These are phyloP conservation scores for Tanytarsus gracilentus DNA, from an alignment of 2,888 invertebrate species.

Conservation along the genomic window DNA sequence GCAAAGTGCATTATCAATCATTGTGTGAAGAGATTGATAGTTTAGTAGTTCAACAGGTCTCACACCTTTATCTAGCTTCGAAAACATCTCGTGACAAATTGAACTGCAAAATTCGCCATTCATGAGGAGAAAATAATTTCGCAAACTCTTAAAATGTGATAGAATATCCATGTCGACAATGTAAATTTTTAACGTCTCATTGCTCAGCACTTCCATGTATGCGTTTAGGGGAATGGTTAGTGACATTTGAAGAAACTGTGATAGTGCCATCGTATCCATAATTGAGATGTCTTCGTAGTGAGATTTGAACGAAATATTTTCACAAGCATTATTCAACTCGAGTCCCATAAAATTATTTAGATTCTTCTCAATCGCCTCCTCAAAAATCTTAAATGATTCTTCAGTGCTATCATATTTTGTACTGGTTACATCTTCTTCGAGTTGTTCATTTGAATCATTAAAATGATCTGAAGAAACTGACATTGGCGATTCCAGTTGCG, in stretches of 20 bases:
- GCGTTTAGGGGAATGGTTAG: slow-evolving; percentile 58
- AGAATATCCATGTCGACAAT: slow-evolving; percentile 53
- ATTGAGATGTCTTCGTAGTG: slow-evolving; percentile 30
- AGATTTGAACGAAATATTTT: not conserved
- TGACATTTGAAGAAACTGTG: slow-evolving; percentile 56
- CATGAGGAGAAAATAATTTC: slow-evolving; percentile 68
- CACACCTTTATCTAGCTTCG: slow-evolving; percentile 54
- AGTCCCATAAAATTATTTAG: slow-evolving; percentile 6
- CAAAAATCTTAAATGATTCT: slow-evolving; percentile 12
- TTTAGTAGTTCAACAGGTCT: slow-evolving; percentile 60
- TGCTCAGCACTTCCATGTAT: slow-evolving; percentile 61
- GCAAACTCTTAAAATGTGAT: slow-evolving; percentile 61
- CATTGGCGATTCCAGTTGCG: slow-evolving; percentile 33
- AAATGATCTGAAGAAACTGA: slow-evolving; percentile 35
- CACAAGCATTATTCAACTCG: not conserved
- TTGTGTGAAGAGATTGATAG: slow-evolving; percentile 56
- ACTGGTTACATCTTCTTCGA: not conserved
- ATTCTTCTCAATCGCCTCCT: slow-evolving; percentile 17
- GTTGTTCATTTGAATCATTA: slow-evolving; percentile 6
- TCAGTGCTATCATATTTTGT: slow-evolving; percentile 1
- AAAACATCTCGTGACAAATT: slow-evolving; percentile 60
- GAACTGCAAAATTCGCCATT: slow-evolving; percentile 70
- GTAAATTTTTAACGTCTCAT: slow-evolving; percentile 61
- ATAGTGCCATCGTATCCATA: slow-evolving; percentile 39
- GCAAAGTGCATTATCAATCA: slow-evolving; percentile 59